Evolutionary conservation across 2,797 vertebrate genomes (phyloP), one percentile per base, ranked within the genome.

Genomic region (Gymnopithys bicolor): DNA sequence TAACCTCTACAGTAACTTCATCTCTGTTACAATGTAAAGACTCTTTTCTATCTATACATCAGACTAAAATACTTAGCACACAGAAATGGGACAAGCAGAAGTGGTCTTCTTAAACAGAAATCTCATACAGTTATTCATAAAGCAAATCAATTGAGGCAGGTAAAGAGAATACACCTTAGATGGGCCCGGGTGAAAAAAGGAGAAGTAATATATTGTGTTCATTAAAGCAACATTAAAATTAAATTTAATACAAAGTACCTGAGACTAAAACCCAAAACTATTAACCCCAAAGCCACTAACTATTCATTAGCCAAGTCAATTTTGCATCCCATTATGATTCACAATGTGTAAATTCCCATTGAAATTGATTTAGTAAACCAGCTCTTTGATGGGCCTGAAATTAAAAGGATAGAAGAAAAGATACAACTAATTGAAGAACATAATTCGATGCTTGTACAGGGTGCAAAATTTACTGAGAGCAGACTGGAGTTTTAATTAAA

Each of bases 301-400:
- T 97, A 97, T 97, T 98, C 97, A 98, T 98, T 97, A 98, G 95
- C 96, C 91, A 96, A 98, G 96, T 97, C 97, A 97, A 97, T 97
- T 98, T 97, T 98, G 96, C 96, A 97, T 98, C 79, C 97, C 96
- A 98, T 98, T 98, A 97, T 97, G 97, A 97, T 97, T 98, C 97
- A 96, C 95, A 97, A 97, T 97, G 96, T 96, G 96, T 96, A 97
- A 97, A 97, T 97, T 98, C 97, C 96, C 96, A 97, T 94, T 97
- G 97, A 98, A 98, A 98, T 97, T 97, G 97, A 98, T 98, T 98
- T 97, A 97, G 96, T 96, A 98, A 98, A 97, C 98, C 94, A 89
- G 94, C 94, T 94, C 94, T 98, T 97, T 96, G 95, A 97, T 95
- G 94, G 97, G 92, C 45, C 96, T 95, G 96, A 97, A 98, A 98